Percentiles rank a stretch among this genome's conserved stretches.
phyloP scores from a whole-genome alignment of 2,113 vertebrate species.

The Neomonachus schauinslandi region DNA sequence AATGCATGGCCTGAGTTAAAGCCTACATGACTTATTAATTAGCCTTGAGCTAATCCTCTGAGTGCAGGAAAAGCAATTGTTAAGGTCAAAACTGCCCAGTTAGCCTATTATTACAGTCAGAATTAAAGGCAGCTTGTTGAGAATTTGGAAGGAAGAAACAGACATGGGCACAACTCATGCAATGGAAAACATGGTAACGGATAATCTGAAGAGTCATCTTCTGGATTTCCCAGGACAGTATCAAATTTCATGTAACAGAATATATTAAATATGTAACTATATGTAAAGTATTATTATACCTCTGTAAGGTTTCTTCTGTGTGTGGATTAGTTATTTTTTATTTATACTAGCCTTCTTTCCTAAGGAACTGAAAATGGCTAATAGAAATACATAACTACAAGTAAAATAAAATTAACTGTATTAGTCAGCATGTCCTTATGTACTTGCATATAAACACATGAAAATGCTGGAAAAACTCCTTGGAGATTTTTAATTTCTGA shows the following conservation, averaged over 20 bases:
- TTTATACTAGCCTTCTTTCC: neutral
- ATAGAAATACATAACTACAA: neutral
- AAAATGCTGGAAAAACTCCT: neutral
- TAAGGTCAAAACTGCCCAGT: neutral
- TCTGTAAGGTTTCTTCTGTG: neutral
- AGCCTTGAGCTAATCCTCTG: neutral
- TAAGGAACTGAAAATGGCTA: neutral
- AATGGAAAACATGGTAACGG: neutral
- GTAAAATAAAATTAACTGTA: neutral
- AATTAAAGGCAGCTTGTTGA: neutral
- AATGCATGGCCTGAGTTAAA: neutral
- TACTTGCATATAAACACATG: neutral
- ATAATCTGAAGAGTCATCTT: neutral
- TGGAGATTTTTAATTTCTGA: neutral
- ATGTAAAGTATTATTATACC: neutral
- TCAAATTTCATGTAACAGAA: neutral
- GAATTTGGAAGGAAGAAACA: neutral
- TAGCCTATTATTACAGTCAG: neutral
- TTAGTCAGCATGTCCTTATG: neutral
- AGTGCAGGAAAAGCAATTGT: neutral
- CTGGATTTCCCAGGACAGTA: neutral
- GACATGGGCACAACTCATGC: neutral
- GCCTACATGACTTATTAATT: neutral
- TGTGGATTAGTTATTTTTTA: neutral
- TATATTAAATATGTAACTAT: neutral